A percentile compares a stretch with the other conserved stretches of the same genome.
Conservation (phyloP, 2,888 invertebrate genomes). For the Archips xylosteana region DNA sequence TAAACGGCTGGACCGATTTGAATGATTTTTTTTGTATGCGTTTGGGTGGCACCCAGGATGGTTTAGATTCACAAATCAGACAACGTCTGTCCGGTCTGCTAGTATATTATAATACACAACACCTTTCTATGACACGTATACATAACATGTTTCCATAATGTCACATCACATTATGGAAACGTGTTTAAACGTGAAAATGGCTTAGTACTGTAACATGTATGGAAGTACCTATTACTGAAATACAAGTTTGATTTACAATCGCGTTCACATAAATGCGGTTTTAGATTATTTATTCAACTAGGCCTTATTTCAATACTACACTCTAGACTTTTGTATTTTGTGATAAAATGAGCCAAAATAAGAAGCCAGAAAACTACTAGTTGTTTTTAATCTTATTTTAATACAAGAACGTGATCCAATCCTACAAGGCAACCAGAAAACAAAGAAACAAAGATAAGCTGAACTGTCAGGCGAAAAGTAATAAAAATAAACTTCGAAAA, state of each 20-base stretch:
- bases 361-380: not conserved
- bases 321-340: not conserved
- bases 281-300: not conserved
- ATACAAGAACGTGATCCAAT: not conserved
- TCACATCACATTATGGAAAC: not conserved
- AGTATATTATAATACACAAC: too few relatives aligned
- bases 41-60: too few relatives aligned
- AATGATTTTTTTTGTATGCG: too few relatives aligned
- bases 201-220: not conserved
- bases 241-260: not conserved
- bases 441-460: slow-evolving; percentile 14
- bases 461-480: slow-evolving; percentile 12
- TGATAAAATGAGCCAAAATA: too few relatives aligned
- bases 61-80: too few relatives aligned
- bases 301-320: not conserved
- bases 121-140: too few relatives aligned
- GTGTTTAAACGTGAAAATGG: not conserved
- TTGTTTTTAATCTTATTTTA: slow-evolving; percentile 1
- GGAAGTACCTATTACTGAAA: not conserved
- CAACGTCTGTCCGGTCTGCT: too few relatives aligned
- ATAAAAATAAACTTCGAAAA: slow-evolving; percentile 45
- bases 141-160: not conserved
- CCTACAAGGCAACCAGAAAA: not conserved
- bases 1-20: too few relatives aligned
- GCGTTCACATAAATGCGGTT: too few relatives aligned